phyloP scores from a whole-genome alignment of 2,797 vertebrate genomes.

The Meda fulgida region DNA sequence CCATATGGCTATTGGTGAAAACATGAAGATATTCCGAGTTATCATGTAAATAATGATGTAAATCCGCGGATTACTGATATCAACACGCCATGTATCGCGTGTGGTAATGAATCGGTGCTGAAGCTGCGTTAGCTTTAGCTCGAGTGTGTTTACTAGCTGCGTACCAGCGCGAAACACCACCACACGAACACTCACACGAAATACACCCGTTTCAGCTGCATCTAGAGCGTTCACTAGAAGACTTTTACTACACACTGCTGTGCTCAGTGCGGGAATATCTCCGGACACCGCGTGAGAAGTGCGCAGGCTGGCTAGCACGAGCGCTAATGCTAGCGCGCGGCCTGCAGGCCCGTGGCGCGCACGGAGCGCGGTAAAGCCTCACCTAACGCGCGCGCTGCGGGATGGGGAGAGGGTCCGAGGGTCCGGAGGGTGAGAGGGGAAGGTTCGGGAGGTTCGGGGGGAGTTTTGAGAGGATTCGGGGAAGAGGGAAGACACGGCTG shows the following conservation, averaged over 20 bases:
- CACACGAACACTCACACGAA: too few relatives aligned
- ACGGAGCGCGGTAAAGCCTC: background rate
- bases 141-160: constrained; percentile 37
- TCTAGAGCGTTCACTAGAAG: fast-evolving
- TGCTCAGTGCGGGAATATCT: fast-evolving
- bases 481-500: constrained; percentile 83
- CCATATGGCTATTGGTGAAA: background rate
- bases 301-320: background rate
- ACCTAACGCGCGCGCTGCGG: constrained; percentile 70
- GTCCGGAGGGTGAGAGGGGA: constrained; percentile 81
- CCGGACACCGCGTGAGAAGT: background rate
- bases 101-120: background rate
- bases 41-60: background rate
- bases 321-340: constrained; percentile 7
- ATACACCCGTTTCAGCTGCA: fast-evolving
- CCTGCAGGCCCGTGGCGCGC: constrained; percentile 30
- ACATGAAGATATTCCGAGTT: too few relatives aligned
- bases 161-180: background rate
- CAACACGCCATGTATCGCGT: background rate
- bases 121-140: background rate
- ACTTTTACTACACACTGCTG: background rate
- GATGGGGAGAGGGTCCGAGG: constrained; percentile 74
- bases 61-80: background rate
- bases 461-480: constrained; percentile 84
- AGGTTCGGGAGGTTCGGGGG: constrained; percentile 78